Base-by-base conservation (phyloP, 2,888 invertebrate genomes). In the Margaritifera margaritifera region DNA sequence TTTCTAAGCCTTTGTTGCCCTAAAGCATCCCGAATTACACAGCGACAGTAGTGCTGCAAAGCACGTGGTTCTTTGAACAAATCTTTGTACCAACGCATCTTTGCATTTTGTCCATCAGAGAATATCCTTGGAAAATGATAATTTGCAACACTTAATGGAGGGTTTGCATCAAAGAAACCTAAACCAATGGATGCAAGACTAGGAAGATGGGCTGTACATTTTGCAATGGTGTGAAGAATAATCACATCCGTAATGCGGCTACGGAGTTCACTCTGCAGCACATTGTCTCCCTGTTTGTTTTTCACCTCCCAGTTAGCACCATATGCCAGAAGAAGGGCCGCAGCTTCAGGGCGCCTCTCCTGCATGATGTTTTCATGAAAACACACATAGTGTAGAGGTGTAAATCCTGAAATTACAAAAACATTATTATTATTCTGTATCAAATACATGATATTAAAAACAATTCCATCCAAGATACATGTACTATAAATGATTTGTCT, bases 41-140 rank as follows among this genome's bases (percentile, higher is more conserved):
- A 86, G 15, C 88, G 72, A 70, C 88, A 87, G 61, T 82, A 81
- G 75, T 88, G 88, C 72, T 88, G 87, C 18, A 88, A 71, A n/a
- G 84, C 78, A 22, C 87, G 77, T 1, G 87, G 86, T 22, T 78
- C 78, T 25, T 75, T 79, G n/a, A 82, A 79, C 31, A 86, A 66
- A 22, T 75, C 70, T 63, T 80, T 78, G 68, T 87, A 88, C 88
- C 88, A 88, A n/a, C 75, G 57, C 51, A 82, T 78, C 65, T 85
- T 85, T 27, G 75, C 73, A 22, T 66, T 64, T 52, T 74, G 77
- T 52, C 68, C 67, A 54, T 80, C 77, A 20, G 75, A 70, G 68
- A 65, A 75, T n/a, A 74, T 68, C 24, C 72, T 54, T 51, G 68
- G 65, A 58, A 74, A 71, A 27, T 64, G 62, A 24, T 68, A 68